A percentile compares a stretch with the other conserved stretches of the same genome.
phyloP scores from a whole-genome alignment of 37 sponge, comb jelly and placozoan species.

The Cladorhizidae sp. region DNA sequence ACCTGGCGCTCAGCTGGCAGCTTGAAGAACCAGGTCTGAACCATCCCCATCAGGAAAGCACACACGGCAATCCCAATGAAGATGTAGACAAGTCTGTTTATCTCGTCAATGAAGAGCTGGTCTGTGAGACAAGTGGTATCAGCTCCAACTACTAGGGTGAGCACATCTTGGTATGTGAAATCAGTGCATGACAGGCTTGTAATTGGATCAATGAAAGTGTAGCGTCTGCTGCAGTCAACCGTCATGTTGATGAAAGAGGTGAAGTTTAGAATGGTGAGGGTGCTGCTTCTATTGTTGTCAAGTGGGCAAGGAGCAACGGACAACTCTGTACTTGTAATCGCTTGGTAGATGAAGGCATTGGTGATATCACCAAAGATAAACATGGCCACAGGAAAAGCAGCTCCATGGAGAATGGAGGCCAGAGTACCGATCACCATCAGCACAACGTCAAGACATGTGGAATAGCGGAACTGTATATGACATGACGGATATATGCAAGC shows the following conservation, averaged over 20 bases:
- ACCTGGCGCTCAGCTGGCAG: conserved; percentile 51
- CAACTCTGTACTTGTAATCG: not conserved
- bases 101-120: not conserved
- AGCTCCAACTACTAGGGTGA: not conserved
- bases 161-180: conserved; percentile 2
- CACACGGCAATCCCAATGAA: conserved; percentile 40
- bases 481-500: not conserved
- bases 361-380: conserved; percentile 73
- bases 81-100: conserved; percentile 1
- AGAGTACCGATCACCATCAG: conserved; percentile 62
- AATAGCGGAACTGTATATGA: conserved; percentile 69
- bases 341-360: conserved; percentile 48
- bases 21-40: conserved; percentile 48
- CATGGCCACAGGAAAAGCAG: conserved; percentile 57
- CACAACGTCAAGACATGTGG: conserved; percentile 57
- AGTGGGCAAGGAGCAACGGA: not conserved
- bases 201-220: not conserved
- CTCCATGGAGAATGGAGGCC: conserved; percentile 64
- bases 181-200: not conserved
- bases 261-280: not conserved
- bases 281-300: not conserved
- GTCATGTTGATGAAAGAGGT: not conserved
- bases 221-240: not conserved
- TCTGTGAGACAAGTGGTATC: conserved; percentile 3
- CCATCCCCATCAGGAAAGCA: conserved; percentile 12